phyloP scores from a whole-genome alignment of 2,888 invertebrate genomes.

The Pollenia amentaria region DNA sequence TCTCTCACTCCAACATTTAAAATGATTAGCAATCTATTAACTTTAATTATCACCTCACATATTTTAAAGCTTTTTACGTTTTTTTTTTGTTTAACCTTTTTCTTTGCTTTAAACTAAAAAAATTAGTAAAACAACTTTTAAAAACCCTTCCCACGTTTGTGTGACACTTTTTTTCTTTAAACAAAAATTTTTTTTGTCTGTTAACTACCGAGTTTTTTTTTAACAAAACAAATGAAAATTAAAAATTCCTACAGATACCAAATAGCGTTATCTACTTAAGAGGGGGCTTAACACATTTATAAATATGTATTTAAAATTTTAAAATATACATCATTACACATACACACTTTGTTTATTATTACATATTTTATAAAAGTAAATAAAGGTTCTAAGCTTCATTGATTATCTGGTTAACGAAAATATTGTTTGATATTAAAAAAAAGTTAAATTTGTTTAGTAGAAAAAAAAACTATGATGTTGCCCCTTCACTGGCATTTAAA shows the following conservation, averaged over 20 bases:
- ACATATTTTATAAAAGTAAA: constrained; percentile 36
- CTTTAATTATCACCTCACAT: constrained; percentile 72
- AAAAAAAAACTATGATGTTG: constrained; percentile 24
- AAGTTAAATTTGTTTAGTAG: constrained; percentile 18
- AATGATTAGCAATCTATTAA: constrained; percentile 70
- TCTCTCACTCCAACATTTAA: constrained; percentile 6
- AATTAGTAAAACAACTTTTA: constrained; percentile 39
- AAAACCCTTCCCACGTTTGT: constrained; percentile 71
- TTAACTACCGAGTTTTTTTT: neutral
- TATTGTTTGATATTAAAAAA: neutral
- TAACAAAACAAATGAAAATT: neutral
- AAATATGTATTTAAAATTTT: neutral
- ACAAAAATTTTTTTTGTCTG: constrained; percentile 6
- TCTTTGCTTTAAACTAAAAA: neutral
- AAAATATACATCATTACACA: neutral
- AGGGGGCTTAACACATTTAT: constrained; percentile 7
- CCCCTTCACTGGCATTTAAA: constrained; percentile 45
- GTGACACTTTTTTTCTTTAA: constrained; percentile 60
- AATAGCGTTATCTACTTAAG: neutral
- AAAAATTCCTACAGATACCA: constrained; percentile 7
- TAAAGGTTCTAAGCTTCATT: constrained; percentile 66
- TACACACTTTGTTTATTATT: neutral
- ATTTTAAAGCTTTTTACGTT: constrained; percentile 62
- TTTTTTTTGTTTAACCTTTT: constrained; percentile 36
- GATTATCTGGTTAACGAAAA: constrained; percentile 54